These are phyloP conservation scores for Meandrusa payeni DNA, from an alignment of 2,888 invertebrate genomes.

Conservation along the genomic window DNA sequence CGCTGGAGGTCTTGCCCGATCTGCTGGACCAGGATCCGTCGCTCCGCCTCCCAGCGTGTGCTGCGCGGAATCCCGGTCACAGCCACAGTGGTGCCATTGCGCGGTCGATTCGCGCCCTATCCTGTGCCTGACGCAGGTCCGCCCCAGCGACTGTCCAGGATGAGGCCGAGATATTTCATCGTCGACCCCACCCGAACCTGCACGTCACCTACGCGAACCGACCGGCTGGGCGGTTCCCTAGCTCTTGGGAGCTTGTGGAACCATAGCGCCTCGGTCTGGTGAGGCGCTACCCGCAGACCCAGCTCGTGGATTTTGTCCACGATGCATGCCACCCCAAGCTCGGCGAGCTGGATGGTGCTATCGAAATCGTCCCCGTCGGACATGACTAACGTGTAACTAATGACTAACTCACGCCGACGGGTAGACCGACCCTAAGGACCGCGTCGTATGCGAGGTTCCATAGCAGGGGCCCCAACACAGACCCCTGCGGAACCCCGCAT, in stretches of 20 bases:
- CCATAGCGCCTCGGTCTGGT: slow-evolving; percentile 26
- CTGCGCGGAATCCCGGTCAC: too few species aligned
- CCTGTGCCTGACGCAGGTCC: too few species aligned
- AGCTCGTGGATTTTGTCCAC: slow-evolving; percentile 15
- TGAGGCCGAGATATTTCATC: slow-evolving; percentile 22
- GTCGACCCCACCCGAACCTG: slow-evolving; percentile 2
- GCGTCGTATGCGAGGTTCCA: slow-evolving; percentile 31
- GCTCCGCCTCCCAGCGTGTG: too few species aligned
- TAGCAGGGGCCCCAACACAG: slow-evolving; percentile 28
- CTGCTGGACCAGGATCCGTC: too few species aligned
- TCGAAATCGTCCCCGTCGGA: slow-evolving; percentile 9
- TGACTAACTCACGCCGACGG: slow-evolving; percentile 4
- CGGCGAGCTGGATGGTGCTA: slow-evolving; percentile 17
- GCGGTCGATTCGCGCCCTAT: too few species aligned
- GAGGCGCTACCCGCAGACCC: slow-evolving; percentile 19
- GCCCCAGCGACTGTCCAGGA: slow-evolving; percentile 23
- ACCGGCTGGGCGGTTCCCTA: slow-evolving; percentile 13
- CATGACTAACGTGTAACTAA: slow-evolving; percentile 25
- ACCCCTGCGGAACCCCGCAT: slow-evolving; percentile 20
- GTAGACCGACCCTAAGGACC: slow-evolving; percentile 21
- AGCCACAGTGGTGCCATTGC: too few species aligned
- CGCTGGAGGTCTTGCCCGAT: too few species aligned
- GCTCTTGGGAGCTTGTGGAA: slow-evolving; percentile 17
- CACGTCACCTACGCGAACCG: slow-evolving; percentile 20
- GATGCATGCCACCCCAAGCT: slow-evolving; percentile 22